Conservation (phyloP, 2,113 vertebrate genomes). For the Columbina picui region DNA sequence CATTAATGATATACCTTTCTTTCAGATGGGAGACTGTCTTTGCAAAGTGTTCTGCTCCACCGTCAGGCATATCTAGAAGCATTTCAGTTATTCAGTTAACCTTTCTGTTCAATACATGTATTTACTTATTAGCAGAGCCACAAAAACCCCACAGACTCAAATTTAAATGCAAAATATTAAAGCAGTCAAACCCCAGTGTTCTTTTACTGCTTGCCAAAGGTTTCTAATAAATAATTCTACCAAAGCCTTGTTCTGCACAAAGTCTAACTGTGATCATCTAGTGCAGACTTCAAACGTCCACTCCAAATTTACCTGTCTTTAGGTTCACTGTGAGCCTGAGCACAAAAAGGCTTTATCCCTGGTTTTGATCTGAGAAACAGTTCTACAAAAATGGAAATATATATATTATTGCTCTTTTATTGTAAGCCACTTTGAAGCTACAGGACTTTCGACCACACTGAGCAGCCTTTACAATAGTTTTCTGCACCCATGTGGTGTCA, state of each 20-base stretch:
- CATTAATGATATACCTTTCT: conserved; percentile 80
- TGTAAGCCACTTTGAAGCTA: not conserved
- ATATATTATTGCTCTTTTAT: not conserved
- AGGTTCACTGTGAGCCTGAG: not conserved
- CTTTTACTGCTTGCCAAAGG: not conserved
- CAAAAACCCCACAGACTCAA: not conserved
- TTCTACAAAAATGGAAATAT: not conserved
- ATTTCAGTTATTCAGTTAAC: conserved; percentile 31
- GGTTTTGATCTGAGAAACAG: not conserved
- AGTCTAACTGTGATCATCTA: not conserved
- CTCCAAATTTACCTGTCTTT: not conserved
- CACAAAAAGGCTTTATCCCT: not conserved
- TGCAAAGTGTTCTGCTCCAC: conserved; percentile 92
- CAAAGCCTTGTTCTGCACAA: not conserved
- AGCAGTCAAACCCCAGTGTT: not conserved
- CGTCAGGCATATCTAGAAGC: conserved; percentile 88
- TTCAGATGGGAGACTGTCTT: conserved; percentile 90
- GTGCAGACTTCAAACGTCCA: not conserved
- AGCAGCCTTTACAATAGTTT: not conserved
- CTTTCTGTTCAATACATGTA: not conserved
- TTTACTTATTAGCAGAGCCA: not conserved
- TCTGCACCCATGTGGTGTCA: not conserved
- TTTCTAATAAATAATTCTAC: not conserved
- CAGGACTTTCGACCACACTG: not conserved
- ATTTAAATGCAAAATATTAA: not conserved